Conservation (phyloP, 2,888 invertebrate genomes). For the Eupithecia centaureata region DNA sequence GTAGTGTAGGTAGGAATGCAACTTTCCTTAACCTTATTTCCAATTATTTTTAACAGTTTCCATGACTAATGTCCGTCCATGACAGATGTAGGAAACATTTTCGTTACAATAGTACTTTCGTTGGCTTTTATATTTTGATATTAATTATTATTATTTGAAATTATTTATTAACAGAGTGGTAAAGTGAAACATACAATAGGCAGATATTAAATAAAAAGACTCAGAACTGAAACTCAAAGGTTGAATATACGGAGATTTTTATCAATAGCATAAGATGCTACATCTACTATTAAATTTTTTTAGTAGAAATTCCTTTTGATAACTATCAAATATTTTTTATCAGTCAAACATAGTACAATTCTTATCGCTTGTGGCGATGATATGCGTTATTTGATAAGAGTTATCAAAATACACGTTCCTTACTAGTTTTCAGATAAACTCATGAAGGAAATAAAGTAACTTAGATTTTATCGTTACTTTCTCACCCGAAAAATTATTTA, state of each 20-base stretch:
- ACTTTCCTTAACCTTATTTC: no score
- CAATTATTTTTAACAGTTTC: no score
- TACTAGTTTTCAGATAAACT: neutral
- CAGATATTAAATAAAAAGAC: neutral
- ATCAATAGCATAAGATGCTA: neutral
- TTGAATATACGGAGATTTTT: neutral
- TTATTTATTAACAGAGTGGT: no score
- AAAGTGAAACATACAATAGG: neutral
- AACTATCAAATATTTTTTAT: neutral
- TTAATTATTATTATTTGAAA: no score
- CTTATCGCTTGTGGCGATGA: neutral
- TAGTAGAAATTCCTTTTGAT: neutral
- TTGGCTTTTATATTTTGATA: neutral
- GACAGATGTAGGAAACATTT: neutral
- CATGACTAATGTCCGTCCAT: no score
- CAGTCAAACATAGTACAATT: constrained; percentile 2
- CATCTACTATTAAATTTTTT: neutral
- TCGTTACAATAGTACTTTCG: neutral
- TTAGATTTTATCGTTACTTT: neutral
- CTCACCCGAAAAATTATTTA: neutral
- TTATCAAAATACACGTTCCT: neutral
- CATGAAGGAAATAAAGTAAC: neutral
- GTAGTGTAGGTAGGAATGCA: no score
- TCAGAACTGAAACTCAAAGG: neutral
- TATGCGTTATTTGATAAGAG: neutral